Evolutionary conservation across 2,888 invertebrate species (phyloP).

Genomic region (Gymnosoma rotundatum): DNA sequence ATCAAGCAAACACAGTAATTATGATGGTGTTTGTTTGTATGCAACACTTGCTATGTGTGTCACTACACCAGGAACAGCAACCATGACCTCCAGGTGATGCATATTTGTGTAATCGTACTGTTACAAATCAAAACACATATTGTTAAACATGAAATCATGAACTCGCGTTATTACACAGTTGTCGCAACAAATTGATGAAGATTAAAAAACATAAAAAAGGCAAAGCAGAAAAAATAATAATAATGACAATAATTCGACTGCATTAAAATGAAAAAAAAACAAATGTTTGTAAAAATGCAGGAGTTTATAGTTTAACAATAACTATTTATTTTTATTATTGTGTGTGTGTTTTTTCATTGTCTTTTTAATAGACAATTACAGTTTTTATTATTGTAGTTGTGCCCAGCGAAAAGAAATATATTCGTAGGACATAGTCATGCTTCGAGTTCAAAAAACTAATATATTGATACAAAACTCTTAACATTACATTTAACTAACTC

Average conservation of each 20-base stretch:
- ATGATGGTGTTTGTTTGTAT: background rate
- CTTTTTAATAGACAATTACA: too few relatives aligned
- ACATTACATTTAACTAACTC: too few relatives aligned
- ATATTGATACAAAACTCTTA: too few relatives aligned
- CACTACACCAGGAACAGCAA: conserved; percentile 12
- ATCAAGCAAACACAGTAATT: background rate
- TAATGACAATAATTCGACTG: background rate
- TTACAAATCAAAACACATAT: conserved; percentile 50
- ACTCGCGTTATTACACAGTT: conserved; percentile 29
- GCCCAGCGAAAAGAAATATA: too few relatives aligned
- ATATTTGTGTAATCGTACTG: conserved; percentile 48
- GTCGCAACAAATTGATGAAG: conserved; percentile 48
- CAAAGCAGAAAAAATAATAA: background rate
- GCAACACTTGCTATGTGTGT: conserved; percentile 27
- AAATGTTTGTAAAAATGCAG: background rate
- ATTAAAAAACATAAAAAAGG: conserved; percentile 11
- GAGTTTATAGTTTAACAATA: conserved; percentile 27
- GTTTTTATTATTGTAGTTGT: too few relatives aligned
- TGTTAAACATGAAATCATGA: conserved; percentile 55
- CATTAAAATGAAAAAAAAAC: too few relatives aligned
- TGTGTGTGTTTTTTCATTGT: background rate
- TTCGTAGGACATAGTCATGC: too few relatives aligned
- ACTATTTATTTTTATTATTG: conserved; percentile 13
- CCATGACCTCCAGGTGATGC: conserved; percentile 55
- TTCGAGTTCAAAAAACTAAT: too few relatives aligned